Evolutionary conservation across 2,797 vertebrate genomes (phyloP).

Genomic region (Leptatherina wallacei): DNA sequence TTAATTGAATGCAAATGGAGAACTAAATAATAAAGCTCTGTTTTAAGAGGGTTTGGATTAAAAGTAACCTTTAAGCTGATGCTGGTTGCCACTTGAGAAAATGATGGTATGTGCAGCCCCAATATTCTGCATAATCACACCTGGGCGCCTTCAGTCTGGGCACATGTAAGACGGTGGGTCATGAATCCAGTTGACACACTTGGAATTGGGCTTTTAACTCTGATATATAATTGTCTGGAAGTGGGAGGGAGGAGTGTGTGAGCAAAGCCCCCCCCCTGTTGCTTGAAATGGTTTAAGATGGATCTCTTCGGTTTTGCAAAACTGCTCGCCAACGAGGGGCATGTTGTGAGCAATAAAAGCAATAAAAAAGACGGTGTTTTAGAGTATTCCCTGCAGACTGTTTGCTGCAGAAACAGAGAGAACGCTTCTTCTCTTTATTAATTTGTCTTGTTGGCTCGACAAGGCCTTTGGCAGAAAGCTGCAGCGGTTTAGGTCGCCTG

Average conservation of each 20-base stretch:
- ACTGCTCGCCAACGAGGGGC: constrained; percentile 30
- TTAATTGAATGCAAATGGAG: not conserved
- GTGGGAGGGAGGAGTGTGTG: constrained; percentile 36
- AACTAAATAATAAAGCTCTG: not conserved
- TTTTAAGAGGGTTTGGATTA: not conserved
- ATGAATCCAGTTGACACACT: constrained; percentile 15
- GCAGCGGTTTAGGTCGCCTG: constrained; percentile 18
- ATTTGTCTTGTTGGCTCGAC: constrained; percentile 1
- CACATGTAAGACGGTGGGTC: constrained; percentile 24
- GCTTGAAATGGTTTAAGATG: constrained; percentile 68
- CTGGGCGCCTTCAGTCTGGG: constrained; percentile 17
- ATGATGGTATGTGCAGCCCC: constrained; percentile 10
- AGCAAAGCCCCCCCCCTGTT: constrained; percentile 43
- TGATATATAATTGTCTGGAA: constrained; percentile 48
- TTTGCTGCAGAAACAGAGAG: constrained; percentile 11
- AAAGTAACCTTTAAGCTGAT: no score
- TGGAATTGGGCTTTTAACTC: constrained; percentile 38
- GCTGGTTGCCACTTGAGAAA: constrained; percentile 1
- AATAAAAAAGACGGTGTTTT: constrained; percentile 36
- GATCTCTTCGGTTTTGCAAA: constrained; percentile 48
- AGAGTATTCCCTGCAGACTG: constrained; percentile 13
- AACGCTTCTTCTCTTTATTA: constrained; percentile 15
- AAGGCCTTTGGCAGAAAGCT: constrained; percentile 15
- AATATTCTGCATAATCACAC: constrained; percentile 17
- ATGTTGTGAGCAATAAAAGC: constrained; percentile 45